phyloP scores from a whole-genome alignment of 2,797 vertebrate genomes.

The Lophius americanus region DNA sequence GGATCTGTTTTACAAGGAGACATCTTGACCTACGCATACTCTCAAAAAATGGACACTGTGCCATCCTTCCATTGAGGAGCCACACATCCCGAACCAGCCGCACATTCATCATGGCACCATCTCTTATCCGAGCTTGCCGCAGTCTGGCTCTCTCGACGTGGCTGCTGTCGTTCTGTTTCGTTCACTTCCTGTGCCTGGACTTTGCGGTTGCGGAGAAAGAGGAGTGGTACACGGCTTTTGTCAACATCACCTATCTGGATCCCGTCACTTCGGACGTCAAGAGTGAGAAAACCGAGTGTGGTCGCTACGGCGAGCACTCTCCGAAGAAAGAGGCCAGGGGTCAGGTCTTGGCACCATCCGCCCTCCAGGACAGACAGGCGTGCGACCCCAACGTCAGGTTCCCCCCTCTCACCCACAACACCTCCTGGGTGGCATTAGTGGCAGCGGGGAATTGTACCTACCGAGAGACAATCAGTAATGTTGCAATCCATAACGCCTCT shows the following conservation, averaged over 20 bases:
- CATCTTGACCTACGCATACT: not conserved
- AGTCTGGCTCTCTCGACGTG: constrained; percentile 96
- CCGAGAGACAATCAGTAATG: constrained; percentile 91
- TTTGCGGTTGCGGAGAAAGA: constrained; percentile 98
- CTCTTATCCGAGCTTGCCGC: constrained; percentile 91
- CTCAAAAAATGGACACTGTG: constrained; percentile 9
- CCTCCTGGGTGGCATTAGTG: constrained; percentile 92
- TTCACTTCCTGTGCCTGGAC: constrained; percentile 95
- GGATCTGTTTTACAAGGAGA: constrained; percentile 3
- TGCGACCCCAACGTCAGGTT: constrained; percentile 90
- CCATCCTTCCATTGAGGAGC: constrained; percentile 25
- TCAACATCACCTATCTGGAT: constrained; percentile 95
- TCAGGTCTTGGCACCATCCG: constrained; percentile 83
- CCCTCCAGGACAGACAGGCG: constrained; percentile 84
- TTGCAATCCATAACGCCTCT: constrained; percentile 89
- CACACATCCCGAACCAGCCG: constrained; percentile 39
- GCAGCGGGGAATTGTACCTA: constrained; percentile 92
- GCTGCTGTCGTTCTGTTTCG: constrained; percentile 96
- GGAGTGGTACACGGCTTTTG: constrained; percentile 99
- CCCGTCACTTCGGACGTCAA: constrained; percentile 82
- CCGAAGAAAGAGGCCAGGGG: constrained; percentile 93
- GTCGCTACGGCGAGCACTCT: constrained; percentile 95
- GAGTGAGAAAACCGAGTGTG: constrained; percentile 94
- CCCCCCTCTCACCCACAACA: constrained; percentile 72
- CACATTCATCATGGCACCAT: constrained; percentile 87